Evolutionary conservation across 2,113 vertebrate species (phyloP).

Genomic region (Halichoeres trimaculatus): DNA sequence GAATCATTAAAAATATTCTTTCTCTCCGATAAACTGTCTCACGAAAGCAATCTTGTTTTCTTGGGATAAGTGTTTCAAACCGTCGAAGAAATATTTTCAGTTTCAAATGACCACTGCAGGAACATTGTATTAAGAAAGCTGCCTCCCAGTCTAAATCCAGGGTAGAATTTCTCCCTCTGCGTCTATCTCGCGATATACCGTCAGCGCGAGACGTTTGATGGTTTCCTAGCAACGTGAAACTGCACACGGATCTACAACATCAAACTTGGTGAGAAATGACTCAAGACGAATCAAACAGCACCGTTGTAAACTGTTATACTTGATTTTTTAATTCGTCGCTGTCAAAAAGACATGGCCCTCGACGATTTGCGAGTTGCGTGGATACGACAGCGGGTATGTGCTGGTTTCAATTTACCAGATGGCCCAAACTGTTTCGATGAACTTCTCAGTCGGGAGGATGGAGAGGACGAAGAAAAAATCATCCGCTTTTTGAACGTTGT

Average conservation of each 20-base stretch:
- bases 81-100: too few relatives aligned
- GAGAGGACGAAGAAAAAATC: constrained; percentile 78
- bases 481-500: constrained; percentile 82
- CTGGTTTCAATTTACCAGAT: constrained; percentile 75
- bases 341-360: constrained; percentile 79
- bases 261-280: too few relatives aligned
- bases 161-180: background rate
- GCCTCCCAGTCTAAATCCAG: constrained; percentile 21
- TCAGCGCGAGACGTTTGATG: background rate
- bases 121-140: too few relatives aligned
- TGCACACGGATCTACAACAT: background rate
- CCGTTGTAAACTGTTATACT: too few relatives aligned
- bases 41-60: too few relatives aligned
- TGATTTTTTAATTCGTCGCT: too few relatives aligned
- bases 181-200: too few relatives aligned
- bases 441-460: constrained; percentile 83
- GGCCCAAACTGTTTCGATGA: constrained; percentile 84
- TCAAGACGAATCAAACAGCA: too few relatives aligned
- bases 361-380: constrained; percentile 89
- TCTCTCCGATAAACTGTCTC: too few relatives aligned
- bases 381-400: constrained; percentile 83
- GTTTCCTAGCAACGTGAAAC: constrained; percentile 33
- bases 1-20: too few relatives aligned
- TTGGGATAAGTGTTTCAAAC: too few relatives aligned
- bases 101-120: too few relatives aligned